A percentile compares a stretch with the other conserved stretches of the same genome.
phyloP scores from a whole-genome alignment of 2,113 vertebrate genomes.

The Hydropotes inermis region DNA sequence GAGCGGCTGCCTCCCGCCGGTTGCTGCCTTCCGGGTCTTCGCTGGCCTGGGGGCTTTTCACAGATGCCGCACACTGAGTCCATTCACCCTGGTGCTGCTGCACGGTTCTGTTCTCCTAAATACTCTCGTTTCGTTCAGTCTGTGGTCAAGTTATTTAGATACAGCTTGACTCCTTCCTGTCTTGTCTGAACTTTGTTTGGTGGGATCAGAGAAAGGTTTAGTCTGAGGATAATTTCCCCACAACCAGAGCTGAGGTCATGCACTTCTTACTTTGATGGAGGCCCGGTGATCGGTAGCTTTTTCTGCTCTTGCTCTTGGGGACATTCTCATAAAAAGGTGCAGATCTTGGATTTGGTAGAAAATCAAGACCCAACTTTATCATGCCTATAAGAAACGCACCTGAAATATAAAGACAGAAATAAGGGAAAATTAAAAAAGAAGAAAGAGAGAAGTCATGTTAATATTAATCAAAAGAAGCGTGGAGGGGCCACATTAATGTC shows the following conservation, averaged over 20 bases:
- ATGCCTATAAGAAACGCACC: not conserved
- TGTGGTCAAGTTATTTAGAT: not conserved
- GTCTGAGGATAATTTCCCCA: not conserved
- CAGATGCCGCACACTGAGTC: too few relatives aligned
- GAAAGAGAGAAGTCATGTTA: too few relatives aligned
- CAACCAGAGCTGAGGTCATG: fast-evolving
- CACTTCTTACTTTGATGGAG: not conserved
- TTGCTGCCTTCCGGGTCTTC: not conserved
- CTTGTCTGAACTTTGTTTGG: not conserved
- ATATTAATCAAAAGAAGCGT: too few relatives aligned
- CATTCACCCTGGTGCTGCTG: too few relatives aligned
- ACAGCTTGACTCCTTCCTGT: too few relatives aligned
- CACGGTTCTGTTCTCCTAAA: not conserved
- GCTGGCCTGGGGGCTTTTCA: fast-evolving
- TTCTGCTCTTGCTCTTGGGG: not conserved
- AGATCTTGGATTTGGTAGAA: not conserved
- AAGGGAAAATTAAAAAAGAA: not conserved
- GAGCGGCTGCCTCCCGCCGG: fast-evolving
- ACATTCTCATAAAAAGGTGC: not conserved
- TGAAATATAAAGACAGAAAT: not conserved
- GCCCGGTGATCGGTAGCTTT: not conserved
- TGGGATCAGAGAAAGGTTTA: too few relatives aligned
- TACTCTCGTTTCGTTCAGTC: not conserved
- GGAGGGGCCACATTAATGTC: not conserved
- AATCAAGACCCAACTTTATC: not conserved